Conservation (phyloP, 2,888 invertebrate genomes). For the Watsonalla binaria region DNA sequence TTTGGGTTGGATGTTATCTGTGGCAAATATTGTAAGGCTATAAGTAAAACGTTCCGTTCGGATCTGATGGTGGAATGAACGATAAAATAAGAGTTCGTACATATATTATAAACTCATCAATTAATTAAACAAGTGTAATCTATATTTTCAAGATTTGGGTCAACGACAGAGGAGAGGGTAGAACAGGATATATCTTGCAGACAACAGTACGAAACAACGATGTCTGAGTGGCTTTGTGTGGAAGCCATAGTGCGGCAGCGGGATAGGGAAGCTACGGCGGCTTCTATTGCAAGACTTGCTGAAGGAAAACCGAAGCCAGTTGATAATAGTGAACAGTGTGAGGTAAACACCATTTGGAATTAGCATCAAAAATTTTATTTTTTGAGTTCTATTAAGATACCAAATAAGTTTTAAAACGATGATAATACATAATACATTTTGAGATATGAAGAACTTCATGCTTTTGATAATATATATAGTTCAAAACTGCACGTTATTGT, state of each 20-base stretch:
- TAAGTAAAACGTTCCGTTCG: no score
- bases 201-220: conserved; percentile 90
- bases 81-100: no score
- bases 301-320: conserved; percentile 78
- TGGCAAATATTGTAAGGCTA: no score
- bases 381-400: no score
- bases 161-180: conserved; percentile 81
- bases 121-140: not conserved
- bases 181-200: conserved; percentile 83
- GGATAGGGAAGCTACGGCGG: conserved; percentile 90
- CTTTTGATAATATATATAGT: no score
- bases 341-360: conserved; percentile 26
- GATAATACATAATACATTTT: no score
- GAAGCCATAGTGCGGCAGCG: conserved; percentile 93
- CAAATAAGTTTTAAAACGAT: no score
- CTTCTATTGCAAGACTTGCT: conserved; percentile 90
- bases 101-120: no score
- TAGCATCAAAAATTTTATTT: not conserved
- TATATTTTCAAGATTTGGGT: conserved; percentile 78
- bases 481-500: no score
- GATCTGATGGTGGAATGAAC: no score
- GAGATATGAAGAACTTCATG: no score
- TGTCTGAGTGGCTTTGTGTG: conserved; percentile 97
- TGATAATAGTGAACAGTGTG: conserved; percentile 43
- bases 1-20: no score